A percentile compares a stretch with the other conserved stretches of the same genome.
Conservation (phyloP, 2,113 vertebrate genomes). For the Peromyscus leucopus region DNA sequence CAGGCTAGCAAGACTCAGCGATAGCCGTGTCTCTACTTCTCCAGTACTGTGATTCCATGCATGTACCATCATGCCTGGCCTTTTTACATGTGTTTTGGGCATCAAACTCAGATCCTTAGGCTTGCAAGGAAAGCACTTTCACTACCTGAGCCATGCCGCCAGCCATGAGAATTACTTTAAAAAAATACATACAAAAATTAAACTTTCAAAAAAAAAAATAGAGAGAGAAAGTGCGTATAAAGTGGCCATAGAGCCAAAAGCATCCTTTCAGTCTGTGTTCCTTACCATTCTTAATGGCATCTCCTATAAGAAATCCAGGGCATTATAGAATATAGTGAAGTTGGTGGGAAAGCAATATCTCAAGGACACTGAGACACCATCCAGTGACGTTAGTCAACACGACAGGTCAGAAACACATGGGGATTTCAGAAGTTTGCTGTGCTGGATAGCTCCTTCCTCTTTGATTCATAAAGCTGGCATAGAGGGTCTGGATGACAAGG, state of each 20-base stretch:
- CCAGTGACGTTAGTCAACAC: background rate
- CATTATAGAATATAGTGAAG: background rate
- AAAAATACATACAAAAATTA: background rate
- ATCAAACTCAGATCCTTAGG: background rate
- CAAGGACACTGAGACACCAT: background rate
- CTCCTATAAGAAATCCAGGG: background rate
- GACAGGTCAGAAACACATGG: background rate
- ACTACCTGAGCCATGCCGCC: too few relatives aligned
- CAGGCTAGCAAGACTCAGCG: too few relatives aligned
- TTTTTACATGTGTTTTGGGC: background rate
- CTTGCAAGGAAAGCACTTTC: background rate
- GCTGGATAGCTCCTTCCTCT: conserved; percentile 32
- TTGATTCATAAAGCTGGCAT: background rate
- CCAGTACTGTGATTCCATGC: background rate
- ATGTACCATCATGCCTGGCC: background rate
- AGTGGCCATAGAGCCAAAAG: background rate
- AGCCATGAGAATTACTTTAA: background rate
- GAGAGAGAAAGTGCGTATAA: background rate
- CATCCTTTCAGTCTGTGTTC: background rate
- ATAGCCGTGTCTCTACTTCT: background rate
- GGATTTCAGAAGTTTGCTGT: background rate
- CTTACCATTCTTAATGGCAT: background rate
- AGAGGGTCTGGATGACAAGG: background rate
- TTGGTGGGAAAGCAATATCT: background rate
- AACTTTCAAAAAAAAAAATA: background rate